Evolutionary conservation across 2,797 vertebrate species (phyloP), one percentile per base, ranked within the genome.

Genomic region (Mareca strepera): DNA sequence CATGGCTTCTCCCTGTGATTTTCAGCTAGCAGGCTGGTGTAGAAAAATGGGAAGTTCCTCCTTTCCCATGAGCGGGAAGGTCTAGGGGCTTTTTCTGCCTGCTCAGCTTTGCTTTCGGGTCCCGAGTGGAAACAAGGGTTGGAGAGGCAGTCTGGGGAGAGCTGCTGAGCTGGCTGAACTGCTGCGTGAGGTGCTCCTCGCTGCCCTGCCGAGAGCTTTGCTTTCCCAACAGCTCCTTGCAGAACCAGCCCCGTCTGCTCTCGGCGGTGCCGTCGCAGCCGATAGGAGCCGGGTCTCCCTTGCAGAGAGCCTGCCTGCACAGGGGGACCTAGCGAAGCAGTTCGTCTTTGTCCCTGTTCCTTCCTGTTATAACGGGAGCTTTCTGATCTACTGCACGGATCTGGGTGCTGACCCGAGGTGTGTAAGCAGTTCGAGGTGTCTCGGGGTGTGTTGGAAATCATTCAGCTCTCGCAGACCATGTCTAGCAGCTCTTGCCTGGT

Each of bases 211-310:
- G 35, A 22, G 50, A 67, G 73, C 82, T 88, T 46, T 88, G 86
- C 55, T 93, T 96, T 86, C 91, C 59, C 74, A 58, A 43, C 33
- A 62, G 62, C 58, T 86, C 70, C 92, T 84, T 86, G 93, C 83
- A 92, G 90, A 92, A 86, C 83, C 92, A 82, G 94, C 94, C 83
- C 81, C 74, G 37, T 60, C 17, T 94, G 94, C 82, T 78, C 66
- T 29, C 77, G 37, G 90, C 37, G n/a, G 43, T 76, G 78, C 67
- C 55, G 44, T 22, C n/a, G 20, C 28, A 80, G 23, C 80, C 72
- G 60, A 18, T 16, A 52, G 85, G 66, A 78, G 62, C 69, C 4
- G 12, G 12, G 14, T 13, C 23, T 55, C 28, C n/a, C 1, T 1
- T 21, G 33, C 6, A 37, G 35, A 53, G 60, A 70, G 25, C 37